Conservation (phyloP, 2,888 invertebrate species). For the Agrotis exclamationis region DNA sequence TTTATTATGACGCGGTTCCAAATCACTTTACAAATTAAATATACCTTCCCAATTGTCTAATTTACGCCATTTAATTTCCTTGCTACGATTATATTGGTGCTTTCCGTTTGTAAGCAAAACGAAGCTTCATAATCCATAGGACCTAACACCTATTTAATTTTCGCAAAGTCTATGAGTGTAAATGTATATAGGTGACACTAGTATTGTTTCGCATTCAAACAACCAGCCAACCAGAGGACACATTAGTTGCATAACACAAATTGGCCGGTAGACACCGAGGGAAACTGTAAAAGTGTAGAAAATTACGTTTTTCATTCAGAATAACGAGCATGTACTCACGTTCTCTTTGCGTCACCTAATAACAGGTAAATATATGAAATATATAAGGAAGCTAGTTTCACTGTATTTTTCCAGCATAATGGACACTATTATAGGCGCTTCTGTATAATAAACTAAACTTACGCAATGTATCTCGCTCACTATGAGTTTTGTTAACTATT, state of each 20-base stretch:
- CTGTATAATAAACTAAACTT: constrained; percentile 44
- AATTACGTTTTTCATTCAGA: constrained; percentile 51
- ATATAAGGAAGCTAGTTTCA: constrained; percentile 46
- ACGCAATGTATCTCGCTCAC: constrained; percentile 37
- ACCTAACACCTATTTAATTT: constrained; percentile 4
- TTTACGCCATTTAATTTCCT: constrained; percentile 3
- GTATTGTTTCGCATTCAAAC: constrained; percentile 44
- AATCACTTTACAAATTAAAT: constrained; percentile 47
- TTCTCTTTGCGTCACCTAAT: constrained; percentile 54
- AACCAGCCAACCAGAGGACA: constrained; percentile 34
- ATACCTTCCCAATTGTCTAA: constrained; percentile 3
- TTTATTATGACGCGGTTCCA: constrained; percentile 47
- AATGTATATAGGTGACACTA: constrained; percentile 18
- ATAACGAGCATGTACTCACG: constrained; percentile 24
- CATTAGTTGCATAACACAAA: constrained; percentile 47
- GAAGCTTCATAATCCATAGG: constrained; percentile 5
- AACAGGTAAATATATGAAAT: constrained; percentile 59
- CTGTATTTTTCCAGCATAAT: constrained; percentile 63
- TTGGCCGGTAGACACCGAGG: constrained; percentile 26
- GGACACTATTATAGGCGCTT: constrained; percentile 46
- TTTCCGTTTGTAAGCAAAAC: constrained; percentile 11
- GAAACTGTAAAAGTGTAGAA: constrained; percentile 50
- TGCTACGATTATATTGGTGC: background rate
- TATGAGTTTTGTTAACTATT: constrained; percentile 23
- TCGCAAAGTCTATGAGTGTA: constrained; percentile 20